Evolutionary conservation across 1,140 invertebrate genomes (phyloP), one percentile per base, ranked within the genome.

Genomic region (Eumaeus atala): DNA sequence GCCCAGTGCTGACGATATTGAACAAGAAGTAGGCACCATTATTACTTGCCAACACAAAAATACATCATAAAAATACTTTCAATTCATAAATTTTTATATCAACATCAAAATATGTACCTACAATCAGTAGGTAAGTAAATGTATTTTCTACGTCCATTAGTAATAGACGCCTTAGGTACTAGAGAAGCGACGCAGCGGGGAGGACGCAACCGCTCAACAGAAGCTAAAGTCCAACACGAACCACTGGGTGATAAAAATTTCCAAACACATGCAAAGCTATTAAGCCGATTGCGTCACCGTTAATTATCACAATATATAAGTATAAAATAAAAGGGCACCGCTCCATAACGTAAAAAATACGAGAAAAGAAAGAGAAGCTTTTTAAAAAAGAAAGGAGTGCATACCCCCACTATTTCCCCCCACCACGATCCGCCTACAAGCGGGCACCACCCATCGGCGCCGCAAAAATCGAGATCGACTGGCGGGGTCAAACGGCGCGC

Each of bases 341-440:
- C 76, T 79, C 61, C 72, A 67, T 76, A 81, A 74, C 74, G 78
- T 82, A 86, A 84, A 86, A 86, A 84, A 86, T 81, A 79, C 75
- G 76, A 83, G 81, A 84, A 84, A 86, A 86, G 83, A 86, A 86
- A 84, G 83, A 86, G 83, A 86, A 79, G 77, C 83, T 81, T 86
- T 28, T 78, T 65, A 82, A 86, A 85, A 85, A 85, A 84, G 81
- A 82, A 84, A 85, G 79, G 79, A 84, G 82, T 81, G 79, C 79
- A 82, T 82, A 74, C 77, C 74, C 82, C 79, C 74, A 72, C 77
- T 67, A 67, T 59, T 54, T 59, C 36, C 53, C 42, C 69, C 73
- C 77, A 73, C 70, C 67, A 67, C 68, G 21, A 28, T 58, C 36
- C 53, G 38, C 69, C 73, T 75, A 73, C 70, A 67, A 67, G 67